Percentiles rank a stretch among this genome's conserved stretches.
Conservation (phyloP, 2,113 vertebrate genomes). For the Potamarius usumacintae region DNA sequence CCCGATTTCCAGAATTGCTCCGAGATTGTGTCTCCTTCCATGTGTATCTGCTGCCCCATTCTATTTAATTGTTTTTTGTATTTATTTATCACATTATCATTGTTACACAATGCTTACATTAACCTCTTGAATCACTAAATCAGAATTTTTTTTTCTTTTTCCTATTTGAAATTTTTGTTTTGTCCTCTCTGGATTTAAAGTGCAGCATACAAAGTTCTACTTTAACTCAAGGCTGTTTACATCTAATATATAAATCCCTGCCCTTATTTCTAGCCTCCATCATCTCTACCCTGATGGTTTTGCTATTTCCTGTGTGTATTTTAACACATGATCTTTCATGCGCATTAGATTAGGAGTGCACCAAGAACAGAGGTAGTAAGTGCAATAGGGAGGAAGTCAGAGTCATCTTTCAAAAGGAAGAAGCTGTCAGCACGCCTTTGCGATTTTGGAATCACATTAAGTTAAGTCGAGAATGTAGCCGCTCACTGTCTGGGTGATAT, state of each 20-base stretch:
- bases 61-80: background rate
- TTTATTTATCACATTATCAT: background rate
- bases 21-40: background rate
- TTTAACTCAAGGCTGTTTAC: background rate
- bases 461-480: slow-evolving; percentile 25
- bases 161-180: background rate
- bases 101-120: background rate
- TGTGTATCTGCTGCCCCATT: background rate
- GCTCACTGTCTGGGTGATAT: slow-evolving; percentile 28
- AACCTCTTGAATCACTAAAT: background rate
- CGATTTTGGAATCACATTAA: slow-evolving; percentile 35
- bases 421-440: slow-evolving; percentile 5
- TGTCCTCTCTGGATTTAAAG: background rate
- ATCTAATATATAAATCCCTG: background rate
- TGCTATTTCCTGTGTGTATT: slow-evolving; percentile 27
- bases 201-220: background rate
- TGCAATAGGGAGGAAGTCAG: slow-evolving; percentile 25
- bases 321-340: slow-evolving; percentile 30
- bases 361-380: slow-evolving; percentile 22
- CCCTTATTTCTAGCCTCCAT: background rate
- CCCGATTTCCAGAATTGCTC: slow-evolving; percentile 28
- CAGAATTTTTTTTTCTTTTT: background rate
- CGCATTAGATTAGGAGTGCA: slow-evolving; percentile 27
- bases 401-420: slow-evolving; percentile 28
- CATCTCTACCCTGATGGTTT: slow-evolving; percentile 13